These are phyloP conservation scores for Tamias sibiricus DNA, from an alignment of 2,113 vertebrate species.

Conservation along the genomic window DNA sequence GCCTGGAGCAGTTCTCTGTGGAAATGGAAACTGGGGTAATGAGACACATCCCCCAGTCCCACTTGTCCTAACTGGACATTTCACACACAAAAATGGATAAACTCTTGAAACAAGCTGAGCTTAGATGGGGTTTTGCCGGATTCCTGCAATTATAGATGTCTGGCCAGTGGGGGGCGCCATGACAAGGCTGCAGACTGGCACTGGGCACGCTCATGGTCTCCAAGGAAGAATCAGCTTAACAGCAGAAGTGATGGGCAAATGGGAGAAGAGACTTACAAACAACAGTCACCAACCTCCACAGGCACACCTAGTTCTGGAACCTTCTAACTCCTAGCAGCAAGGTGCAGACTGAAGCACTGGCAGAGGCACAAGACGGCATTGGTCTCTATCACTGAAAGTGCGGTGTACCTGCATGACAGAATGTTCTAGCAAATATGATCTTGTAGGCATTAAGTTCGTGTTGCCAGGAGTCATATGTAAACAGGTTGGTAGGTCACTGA, in stretches of 20 bases:
- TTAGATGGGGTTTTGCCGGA: neutral
- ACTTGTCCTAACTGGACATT: neutral
- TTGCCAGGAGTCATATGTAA: neutral
- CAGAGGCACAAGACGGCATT: neutral
- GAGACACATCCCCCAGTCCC: neutral
- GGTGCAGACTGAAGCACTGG: neutral
- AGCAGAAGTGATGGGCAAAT: neutral
- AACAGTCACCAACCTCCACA: neutral
- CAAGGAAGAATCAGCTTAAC: neutral
- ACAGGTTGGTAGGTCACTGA: neutral
- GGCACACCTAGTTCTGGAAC: neutral
- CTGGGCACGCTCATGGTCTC: neutral
- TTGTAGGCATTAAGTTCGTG: neutral
- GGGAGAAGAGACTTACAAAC: neutral
- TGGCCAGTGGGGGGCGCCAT: neutral
- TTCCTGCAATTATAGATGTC: neutral
- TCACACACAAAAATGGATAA: neutral
- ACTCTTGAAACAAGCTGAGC: neutral
- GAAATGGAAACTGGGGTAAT: rapidly evolving
- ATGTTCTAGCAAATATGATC: neutral
- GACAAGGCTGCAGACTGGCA: no score
- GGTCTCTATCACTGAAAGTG: neutral
- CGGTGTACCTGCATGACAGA: neutral
- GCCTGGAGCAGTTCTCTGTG: neutral
- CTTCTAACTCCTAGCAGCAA: neutral